Evolutionary conservation across 1,140 invertebrate species (phyloP).

Genomic region (Nymphalis io): DNA sequence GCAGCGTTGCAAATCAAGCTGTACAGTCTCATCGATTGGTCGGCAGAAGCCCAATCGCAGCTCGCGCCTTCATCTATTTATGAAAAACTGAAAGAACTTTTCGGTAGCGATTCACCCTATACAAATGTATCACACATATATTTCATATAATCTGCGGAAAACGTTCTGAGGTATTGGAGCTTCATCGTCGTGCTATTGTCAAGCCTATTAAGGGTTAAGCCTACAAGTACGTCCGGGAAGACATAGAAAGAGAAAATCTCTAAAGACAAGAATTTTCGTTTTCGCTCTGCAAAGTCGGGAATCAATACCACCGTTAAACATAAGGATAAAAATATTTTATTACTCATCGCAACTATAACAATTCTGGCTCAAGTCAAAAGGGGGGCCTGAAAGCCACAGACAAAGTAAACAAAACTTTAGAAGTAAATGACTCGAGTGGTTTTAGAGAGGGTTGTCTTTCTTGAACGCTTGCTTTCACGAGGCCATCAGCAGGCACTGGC

Average conservation of each 20-base stretch:
- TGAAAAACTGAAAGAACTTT: conserved; percentile 36
- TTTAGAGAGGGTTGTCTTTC: conserved; percentile 44
- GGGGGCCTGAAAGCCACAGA: conserved; percentile 6
- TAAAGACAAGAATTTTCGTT: background rate
- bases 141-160: conserved; percentile 45
- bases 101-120: conserved; percentile 38
- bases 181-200: conserved; percentile 29
- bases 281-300: background rate
- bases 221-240: conserved; percentile 38
- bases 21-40: conserved; percentile 27
- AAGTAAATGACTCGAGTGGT: conserved; percentile 10
- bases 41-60: conserved; percentile 9
- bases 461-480: conserved; percentile 50
- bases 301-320: no score
- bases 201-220: conserved; percentile 18
- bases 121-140: conserved; percentile 38
- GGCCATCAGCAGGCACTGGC: no score
- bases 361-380: background rate
- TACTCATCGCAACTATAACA: no score
- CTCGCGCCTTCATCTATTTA: conserved; percentile 26
- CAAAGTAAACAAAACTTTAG: background rate
- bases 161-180: conserved; percentile 36
- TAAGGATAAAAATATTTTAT: background rate
- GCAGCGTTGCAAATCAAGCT: conserved; percentile 14
- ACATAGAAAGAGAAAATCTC: conserved; percentile 39